Evolutionary conservation across 2,888 invertebrate genomes (phyloP), one percentile per base, ranked within the genome.

Genomic region (Spilarctia lutea): DNA sequence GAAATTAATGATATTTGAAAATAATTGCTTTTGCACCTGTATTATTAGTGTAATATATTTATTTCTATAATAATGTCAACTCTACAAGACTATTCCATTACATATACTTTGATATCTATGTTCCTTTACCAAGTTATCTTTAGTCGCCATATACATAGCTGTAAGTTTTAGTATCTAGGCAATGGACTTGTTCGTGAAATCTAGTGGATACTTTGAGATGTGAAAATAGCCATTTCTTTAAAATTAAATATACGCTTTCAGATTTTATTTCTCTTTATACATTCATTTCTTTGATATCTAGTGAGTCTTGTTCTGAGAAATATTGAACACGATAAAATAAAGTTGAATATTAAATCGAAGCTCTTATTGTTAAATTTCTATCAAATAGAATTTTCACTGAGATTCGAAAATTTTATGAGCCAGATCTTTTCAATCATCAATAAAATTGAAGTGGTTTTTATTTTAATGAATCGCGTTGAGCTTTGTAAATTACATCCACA

Each of bases 161-260:
- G 63, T 63, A 45, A 73, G 73, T 73, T 73, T 56, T 8, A 20
- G 45, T 73, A 73, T 73, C 73, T 73, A 68, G 68, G 68, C 73
- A 73, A 65, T n/a, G 60, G 63, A 68, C 33, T 68, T 72, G 71
- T 68, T 65, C 48, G 39, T 24, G 72, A 70, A 75, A 39, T 72
- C 68, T 39, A 68, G 68, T 72, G 71, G 68, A 16, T 52, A 30
- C 20, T 68, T 66, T 18, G 11, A 68, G 56, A 56, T 45, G 68
- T 73, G 73, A 63, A 68, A 68, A 35, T 63, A 48, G 65, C 24
- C 42, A n/a, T 24, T 65, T 67, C 60, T 35, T 68, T 33, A 8
- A 72, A 68, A 68, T 60, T 24, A 30, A 65, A 45, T 30, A 10
- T 45, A 45, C 52, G 33, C n/a, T 6, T 16, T 0, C 3, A 35